These are phyloP conservation scores for Pseudomyrmex cubaensis DNA, from an alignment of 1,140 invertebrate species.

Conservation along the genomic window DNA sequence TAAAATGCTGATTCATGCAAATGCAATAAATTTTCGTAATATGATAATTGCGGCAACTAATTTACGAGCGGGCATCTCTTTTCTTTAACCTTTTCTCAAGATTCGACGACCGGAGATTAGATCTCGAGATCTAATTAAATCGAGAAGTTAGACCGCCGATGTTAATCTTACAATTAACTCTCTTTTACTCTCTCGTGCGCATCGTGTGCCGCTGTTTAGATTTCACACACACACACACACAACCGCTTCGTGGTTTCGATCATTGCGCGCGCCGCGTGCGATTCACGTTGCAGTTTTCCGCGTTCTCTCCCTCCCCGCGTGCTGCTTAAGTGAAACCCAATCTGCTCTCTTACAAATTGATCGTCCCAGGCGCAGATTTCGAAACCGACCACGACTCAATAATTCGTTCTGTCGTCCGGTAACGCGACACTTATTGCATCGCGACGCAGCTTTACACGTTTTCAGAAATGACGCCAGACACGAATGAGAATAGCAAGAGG, in stretches of 20 bases:
- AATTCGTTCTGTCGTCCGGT: conserved; percentile 43
- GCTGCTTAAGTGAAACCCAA: conserved; percentile 41
- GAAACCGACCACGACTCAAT: conserved; percentile 41
- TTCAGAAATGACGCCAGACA: background rate
- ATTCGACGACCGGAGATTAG: too few relatives aligned
- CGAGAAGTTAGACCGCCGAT: too few relatives aligned
- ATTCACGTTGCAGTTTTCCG: conserved; percentile 30
- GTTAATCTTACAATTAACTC: conserved; percentile 42
- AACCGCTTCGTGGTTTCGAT: background rate
- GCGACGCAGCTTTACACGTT: conserved; percentile 48
- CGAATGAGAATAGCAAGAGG: conserved; percentile 29
- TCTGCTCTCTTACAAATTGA: conserved; percentile 46
- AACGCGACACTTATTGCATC: conserved; percentile 63
- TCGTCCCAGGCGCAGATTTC: conserved; percentile 46
- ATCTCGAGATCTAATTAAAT: too few relatives aligned
- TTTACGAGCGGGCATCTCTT: too few relatives aligned
- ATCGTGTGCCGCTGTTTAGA: conserved; percentile 21
- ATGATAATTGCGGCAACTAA: too few relatives aligned
- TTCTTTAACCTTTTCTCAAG: too few relatives aligned
- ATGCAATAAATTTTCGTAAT: too few relatives aligned
- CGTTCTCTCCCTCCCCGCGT: background rate
- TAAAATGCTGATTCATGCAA: too few relatives aligned
- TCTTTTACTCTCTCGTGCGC: too few relatives aligned
- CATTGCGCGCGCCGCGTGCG: background rate
- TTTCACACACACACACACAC: background rate